Evolutionary conservation across 2,888 invertebrate species (phyloP).

Genomic region (Euphydryas editha): DNA sequence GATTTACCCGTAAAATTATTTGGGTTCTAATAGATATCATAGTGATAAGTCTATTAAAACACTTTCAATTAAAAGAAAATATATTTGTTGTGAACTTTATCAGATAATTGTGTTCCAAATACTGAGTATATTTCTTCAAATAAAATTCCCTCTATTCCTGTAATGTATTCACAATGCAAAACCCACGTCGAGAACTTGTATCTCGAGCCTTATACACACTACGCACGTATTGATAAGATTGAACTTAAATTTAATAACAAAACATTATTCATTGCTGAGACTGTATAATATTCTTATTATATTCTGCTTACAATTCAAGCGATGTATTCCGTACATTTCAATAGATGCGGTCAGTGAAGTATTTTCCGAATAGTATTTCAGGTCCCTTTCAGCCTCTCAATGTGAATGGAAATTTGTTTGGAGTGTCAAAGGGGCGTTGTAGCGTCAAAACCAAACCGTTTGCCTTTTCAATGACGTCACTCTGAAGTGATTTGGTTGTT

Average conservation of each 20-base stretch:
- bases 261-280: neutral
- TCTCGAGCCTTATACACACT: neutral
- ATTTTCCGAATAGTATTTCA: slow-evolving; percentile 28
- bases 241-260: no score
- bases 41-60: no score
- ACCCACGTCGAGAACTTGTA: slow-evolving; percentile 26
- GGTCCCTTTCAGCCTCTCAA: slow-evolving; percentile 47
- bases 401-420: slow-evolving; percentile 44
- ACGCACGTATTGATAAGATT: neutral
- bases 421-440: slow-evolving; percentile 56
- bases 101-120: no score
- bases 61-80: no score
- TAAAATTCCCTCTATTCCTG: neutral
- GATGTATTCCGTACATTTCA: neutral
- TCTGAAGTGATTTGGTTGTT: slow-evolving; percentile 36
- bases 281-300: neutral
- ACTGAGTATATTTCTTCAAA: slow-evolving; percentile 3
- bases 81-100: no score
- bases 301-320: neutral
- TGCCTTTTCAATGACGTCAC: slow-evolving; percentile 55
- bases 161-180: slow-evolving; percentile 27
- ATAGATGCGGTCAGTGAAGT: slow-evolving; percentile 5
- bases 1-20: no score
- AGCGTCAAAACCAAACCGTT: slow-evolving; percentile 64
- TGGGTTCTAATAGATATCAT: no score